phyloP scores from a whole-genome alignment of 2,113 vertebrate genomes.

The Ammospiza caudacuta region DNA sequence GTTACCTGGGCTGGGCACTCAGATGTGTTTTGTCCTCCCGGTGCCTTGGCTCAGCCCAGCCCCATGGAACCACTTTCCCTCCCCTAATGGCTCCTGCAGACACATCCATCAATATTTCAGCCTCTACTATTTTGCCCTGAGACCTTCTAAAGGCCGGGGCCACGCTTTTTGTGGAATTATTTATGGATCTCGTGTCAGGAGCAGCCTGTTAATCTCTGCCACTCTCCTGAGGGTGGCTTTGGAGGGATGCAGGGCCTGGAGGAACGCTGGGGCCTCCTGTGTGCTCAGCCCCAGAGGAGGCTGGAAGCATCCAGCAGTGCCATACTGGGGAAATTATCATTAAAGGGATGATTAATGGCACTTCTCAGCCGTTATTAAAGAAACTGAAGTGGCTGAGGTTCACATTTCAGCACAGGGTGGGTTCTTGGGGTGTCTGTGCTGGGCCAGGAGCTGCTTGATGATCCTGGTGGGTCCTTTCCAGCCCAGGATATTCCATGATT shows the following conservation, averaged over 20 bases:
- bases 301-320: not conserved
- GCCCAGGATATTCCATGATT: not conserved
- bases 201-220: not conserved
- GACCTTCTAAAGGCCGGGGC: not conserved
- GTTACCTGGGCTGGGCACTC: fast-evolving
- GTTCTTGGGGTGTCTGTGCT: not conserved
- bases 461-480: not conserved
- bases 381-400: not conserved
- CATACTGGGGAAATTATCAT: fast-evolving
- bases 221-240: not conserved
- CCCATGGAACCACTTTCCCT: not conserved
- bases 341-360: not conserved
- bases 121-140: not conserved
- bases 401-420: not conserved
- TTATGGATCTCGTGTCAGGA: slow-evolving; percentile 23
- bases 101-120: slow-evolving; percentile 27
- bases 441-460: not conserved
- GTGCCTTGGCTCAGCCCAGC: not conserved
- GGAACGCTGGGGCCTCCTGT: not conserved
- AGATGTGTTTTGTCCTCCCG: not conserved
- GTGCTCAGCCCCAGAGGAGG: not conserved
- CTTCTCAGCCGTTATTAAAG: not conserved
- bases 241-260: not conserved
- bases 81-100: not conserved
- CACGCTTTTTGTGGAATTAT: slow-evolving; percentile 13